Evolutionary conservation across 2,797 vertebrate genomes (phyloP).

Genomic region (Brachyrhaphis roseni): DNA sequence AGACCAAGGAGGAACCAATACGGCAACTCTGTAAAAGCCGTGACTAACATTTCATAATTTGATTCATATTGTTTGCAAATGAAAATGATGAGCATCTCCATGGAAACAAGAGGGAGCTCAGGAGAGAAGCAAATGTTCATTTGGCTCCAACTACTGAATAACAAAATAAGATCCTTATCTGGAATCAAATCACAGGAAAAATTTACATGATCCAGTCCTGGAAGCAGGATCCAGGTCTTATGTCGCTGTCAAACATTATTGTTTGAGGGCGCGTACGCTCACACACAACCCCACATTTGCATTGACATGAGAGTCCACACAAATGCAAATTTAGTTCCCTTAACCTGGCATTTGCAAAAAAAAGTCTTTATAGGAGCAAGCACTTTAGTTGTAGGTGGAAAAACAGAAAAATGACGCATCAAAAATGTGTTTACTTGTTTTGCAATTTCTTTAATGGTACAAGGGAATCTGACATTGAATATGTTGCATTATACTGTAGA

Average conservation of each 20-base stretch:
- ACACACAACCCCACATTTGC: constrained; percentile 10
- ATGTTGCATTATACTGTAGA: background rate
- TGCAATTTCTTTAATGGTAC: background rate
- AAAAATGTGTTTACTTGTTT: background rate
- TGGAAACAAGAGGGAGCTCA: constrained; percentile 49
- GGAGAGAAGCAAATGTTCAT: constrained; percentile 25
- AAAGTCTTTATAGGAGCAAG: background rate
- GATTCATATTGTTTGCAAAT: constrained; percentile 37
- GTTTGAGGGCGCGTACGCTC: background rate
- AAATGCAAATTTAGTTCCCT: constrained; percentile 13
- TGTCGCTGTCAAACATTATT: background rate
- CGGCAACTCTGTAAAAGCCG: background rate
- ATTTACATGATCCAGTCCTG: background rate
- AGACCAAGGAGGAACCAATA: background rate
- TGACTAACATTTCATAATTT: constrained; percentile 6
- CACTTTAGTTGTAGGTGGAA: background rate
- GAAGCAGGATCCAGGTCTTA: background rate
- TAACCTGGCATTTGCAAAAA: background rate
- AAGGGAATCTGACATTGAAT: background rate
- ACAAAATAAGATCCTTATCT: constrained; percentile 10
- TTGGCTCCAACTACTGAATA: constrained; percentile 18
- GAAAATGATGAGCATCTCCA: constrained; percentile 40
- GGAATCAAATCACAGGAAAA: background rate
- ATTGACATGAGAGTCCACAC: constrained; percentile 1
- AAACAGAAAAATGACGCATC: background rate